Evolutionary conservation across 1,140 invertebrate genomes (phyloP), one percentile per base, ranked within the genome.

Genomic region (Vollenhovia emeryi): DNA sequence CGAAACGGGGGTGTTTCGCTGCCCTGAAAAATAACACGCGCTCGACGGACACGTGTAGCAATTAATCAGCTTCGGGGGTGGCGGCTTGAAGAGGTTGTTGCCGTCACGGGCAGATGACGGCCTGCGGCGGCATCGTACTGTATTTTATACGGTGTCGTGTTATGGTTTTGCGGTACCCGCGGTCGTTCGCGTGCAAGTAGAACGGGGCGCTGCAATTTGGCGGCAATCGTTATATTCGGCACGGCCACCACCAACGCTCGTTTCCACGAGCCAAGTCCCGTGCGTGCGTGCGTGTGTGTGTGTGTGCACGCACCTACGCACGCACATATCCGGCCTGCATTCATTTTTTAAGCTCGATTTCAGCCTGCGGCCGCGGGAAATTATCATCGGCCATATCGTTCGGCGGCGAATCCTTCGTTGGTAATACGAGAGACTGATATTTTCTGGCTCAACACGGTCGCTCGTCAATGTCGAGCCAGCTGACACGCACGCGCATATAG

Each of bases 81-180:
- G 76, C 68, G 66, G 64, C 36, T 85, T 74, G 91, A 91, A 92
- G 91, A 93, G 91, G 91, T 86, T 91, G 92, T 92, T 91, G 83
- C 86, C 87, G 92, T 93, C 92, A 91, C 74, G 71, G 86, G 87
- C 93, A 92, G 86, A 90, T 91, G 92, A 93, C 91, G 90, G 82
- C 87, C 88, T 88, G 91, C 76, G 91, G 91, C 91, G 91, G 92
- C 90, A 92, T 89, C 86, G 83, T 91, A 89, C 86, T 90, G 91
- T 91, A 92, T 92, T 93, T 93, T 93, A 93, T 93, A 92, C 86
- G 91, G 92, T 91, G 89, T 91, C 91, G 87, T 88, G 91, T 93
- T 91, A 93, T 93, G 91, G 90, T 91, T 93, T 93, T 91, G 92
- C 85, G 92, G 92, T 91, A 85, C 69, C 15, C 75, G 86, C 84